Conservation (phyloP, 2,113 vertebrate genomes). For the Aramus guarauna region DNA sequence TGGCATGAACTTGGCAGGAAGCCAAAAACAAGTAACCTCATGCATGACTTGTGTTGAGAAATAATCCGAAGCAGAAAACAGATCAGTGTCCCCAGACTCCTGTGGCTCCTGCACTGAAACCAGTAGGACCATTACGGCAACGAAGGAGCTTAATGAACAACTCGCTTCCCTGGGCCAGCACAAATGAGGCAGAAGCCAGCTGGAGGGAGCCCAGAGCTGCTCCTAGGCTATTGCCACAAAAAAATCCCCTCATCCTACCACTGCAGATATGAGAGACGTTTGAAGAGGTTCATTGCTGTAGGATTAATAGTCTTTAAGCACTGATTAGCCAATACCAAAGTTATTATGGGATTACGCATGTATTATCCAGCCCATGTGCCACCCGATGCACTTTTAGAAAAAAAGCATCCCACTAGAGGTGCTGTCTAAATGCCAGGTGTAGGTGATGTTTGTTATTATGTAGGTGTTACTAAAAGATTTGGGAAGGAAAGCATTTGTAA, state of each 20-base stretch:
- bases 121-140: not conserved
- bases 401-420: not conserved
- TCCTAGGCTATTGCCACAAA: not conserved
- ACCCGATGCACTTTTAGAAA: not conserved
- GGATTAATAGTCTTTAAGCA: not conserved
- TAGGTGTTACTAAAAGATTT: not conserved
- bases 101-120: not conserved
- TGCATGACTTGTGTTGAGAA: not conserved
- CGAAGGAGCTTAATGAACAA: not conserved
- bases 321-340: not conserved
- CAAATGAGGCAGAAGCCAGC: not conserved
- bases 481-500: not conserved
- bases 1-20: not conserved
- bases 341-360: not conserved
- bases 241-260: not conserved
- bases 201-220: slow-evolving; percentile 2
- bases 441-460: not conserved
- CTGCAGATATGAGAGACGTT: not conserved
- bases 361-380: not conserved
- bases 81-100: not conserved
- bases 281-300: not conserved
- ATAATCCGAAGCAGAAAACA: not conserved
- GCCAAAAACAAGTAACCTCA: not conserved
- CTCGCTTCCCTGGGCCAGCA: not conserved
- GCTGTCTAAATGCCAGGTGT: not conserved